Base-by-base conservation (phyloP, 2,888 invertebrate species). In the Caenorhabditis sinica region DNA sequence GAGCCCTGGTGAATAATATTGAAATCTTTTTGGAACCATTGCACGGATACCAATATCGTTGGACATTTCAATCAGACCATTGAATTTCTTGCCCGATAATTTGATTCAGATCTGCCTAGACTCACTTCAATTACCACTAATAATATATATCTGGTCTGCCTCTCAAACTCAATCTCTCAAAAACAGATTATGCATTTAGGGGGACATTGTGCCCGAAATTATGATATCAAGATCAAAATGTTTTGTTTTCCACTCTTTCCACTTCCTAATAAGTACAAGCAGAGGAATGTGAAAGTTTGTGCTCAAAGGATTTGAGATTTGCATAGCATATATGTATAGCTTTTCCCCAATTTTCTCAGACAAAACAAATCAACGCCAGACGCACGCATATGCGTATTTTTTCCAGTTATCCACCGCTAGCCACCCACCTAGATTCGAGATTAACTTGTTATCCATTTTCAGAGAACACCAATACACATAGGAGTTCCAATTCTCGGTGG, bases 381-480 rank as follows among this genome's bases (percentile, higher is more conserved):
- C 77, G 36, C 51, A 30, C 61, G 30, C 40, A 33, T 43, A 40
- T 60, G 71, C 58, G 61, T 76, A 68, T 76, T 76, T 65, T 71
- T 53, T 71, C 25, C 11, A 61, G 77, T 69, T 69, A 61, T 76
- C 68, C 56, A 2, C 56, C 4, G 53, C 69, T 60, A 71, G 77
- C 77, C 77, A 72, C 63, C 71, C 79, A 72, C 71, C 79, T 72
- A 77, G 79, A 72, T 71, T 77, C 20, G 30, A 77, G 77, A 71
- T 79, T 71, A 79, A 65, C 56, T 79, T 79, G 71, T 72, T 79
- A 71, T 79, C 79, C 63, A 43, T 63, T 79, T 79, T 68, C 30
- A 45, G 60, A n/a, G n/a, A 77, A 63, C 51, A 61, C 49, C 77
- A 77, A 69, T 69, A 77, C 77, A 77, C 77, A 77, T 58, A 71